Conservation (phyloP, 2,797 vertebrate species). For the Kryptolebias ocellatus region DNA sequence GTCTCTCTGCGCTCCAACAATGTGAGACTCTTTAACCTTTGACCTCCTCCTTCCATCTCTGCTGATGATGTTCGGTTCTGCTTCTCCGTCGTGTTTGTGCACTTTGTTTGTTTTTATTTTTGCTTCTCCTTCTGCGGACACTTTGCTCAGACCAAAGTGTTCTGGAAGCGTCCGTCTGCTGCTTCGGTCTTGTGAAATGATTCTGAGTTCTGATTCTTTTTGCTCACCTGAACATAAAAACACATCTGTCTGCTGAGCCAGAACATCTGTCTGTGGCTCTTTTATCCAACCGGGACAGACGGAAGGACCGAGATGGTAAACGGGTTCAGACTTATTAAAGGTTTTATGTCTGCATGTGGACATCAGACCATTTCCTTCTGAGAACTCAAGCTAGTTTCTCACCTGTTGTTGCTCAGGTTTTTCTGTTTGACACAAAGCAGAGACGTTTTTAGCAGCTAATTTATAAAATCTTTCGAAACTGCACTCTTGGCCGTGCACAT, state of each 20-base stretch:
- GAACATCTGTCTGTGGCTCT: too few species aligned
- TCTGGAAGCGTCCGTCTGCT: slow-evolving; percentile 22
- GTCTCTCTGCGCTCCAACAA: slow-evolving; percentile 98
- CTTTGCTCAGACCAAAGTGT: slow-evolving; percentile 69
- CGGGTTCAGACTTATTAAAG: too few species aligned
- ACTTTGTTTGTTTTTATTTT: slow-evolving; percentile 23
- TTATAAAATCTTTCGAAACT: too few species aligned
- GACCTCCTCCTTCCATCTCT: slow-evolving; percentile 16
- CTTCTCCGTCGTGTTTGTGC: slow-evolving; percentile 50
- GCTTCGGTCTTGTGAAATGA: slow-evolving; percentile 26
- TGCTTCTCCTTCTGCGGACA: slow-evolving; percentile 51
- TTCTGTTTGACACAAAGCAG: too few species aligned
- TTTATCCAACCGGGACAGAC: too few species aligned
- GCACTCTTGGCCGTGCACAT: too few species aligned
- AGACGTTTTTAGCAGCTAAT: too few species aligned
- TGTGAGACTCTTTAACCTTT: slow-evolving; percentile 83
- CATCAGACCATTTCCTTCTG: too few species aligned
- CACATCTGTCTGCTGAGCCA: background rate
- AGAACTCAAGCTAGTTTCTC: too few species aligned
- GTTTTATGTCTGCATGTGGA: too few species aligned
- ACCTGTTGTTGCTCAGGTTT: too few species aligned
- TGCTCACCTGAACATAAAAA: slow-evolving; percentile 17
- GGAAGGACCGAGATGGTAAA: too few species aligned
- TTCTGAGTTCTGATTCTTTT: slow-evolving; percentile 11
- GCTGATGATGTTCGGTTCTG: slow-evolving; percentile 27